These are phyloP conservation scores for Brachypteracias leptosomus DNA, from an alignment of 2,113 vertebrate species.

Conservation along the genomic window DNA sequence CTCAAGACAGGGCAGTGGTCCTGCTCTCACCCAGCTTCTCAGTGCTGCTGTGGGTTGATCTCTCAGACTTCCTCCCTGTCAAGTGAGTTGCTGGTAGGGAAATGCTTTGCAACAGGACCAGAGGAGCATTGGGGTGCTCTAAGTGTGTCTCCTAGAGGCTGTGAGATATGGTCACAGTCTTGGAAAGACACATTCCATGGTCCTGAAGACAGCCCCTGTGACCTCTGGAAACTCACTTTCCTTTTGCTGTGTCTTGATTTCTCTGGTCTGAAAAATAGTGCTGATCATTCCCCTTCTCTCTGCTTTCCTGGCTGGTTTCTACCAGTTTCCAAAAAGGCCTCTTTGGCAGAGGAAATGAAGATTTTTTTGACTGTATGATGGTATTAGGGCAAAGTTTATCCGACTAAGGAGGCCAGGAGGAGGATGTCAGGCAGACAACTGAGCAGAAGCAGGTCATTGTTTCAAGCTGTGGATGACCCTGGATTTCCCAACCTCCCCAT, in stretches of 20 bases:
- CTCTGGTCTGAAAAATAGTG: background rate
- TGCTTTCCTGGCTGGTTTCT: background rate
- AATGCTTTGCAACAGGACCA: background rate
- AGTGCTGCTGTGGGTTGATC: background rate
- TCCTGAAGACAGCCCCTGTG: background rate
- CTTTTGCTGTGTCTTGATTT: background rate
- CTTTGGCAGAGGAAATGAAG: background rate
- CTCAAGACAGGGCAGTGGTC: fast-evolving
- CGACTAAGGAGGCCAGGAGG: background rate
- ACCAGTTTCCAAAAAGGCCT: background rate
- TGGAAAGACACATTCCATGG: background rate
- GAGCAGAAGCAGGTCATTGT: background rate
- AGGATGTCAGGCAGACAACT: background rate
- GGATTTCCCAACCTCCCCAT: no score
- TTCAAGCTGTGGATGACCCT: background rate
- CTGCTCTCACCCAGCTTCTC: background rate
- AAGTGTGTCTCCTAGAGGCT: background rate
- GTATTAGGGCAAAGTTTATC: background rate
- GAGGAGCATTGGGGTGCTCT: background rate
- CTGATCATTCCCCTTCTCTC: background rate
- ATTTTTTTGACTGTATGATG: background rate
- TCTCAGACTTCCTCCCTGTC: background rate
- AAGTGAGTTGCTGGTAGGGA: background rate
- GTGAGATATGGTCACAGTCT: background rate
- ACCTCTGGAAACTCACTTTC: background rate